phyloP scores from a whole-genome alignment of 2,113 vertebrate genomes.

The Setophaga kirtlandii region DNA sequence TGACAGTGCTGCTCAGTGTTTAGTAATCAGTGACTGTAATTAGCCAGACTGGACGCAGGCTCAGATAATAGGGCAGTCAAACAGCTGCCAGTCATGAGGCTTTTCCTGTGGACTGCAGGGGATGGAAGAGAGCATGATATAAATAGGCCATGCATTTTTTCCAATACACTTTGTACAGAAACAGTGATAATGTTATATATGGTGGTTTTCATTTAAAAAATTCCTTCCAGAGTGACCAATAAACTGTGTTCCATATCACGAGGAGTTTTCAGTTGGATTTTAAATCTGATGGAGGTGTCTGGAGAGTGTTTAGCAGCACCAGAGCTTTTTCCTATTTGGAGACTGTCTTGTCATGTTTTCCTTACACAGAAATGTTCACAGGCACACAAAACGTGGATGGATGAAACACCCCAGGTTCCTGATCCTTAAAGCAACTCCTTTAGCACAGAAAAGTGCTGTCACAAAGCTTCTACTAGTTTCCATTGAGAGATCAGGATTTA shows the following conservation, averaged over 20 bases:
- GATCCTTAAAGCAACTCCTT: background rate
- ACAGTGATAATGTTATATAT: background rate
- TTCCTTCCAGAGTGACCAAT: background rate
- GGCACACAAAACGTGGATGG: background rate
- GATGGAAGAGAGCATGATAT: background rate
- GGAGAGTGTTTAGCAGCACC: background rate
- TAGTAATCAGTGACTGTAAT: conserved; percentile 91
- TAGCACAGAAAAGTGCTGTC: background rate
- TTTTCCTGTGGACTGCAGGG: conserved; percentile 58
- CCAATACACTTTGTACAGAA: background rate
- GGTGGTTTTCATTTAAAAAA: background rate
- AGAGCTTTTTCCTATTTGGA: background rate
- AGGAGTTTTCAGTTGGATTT: background rate
- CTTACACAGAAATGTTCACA: background rate
- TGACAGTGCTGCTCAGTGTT: conserved; percentile 80
- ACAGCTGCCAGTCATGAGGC: conserved; percentile 85
- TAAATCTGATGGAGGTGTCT: background rate
- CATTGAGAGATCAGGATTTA: background rate
- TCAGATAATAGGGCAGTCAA: conserved; percentile 82
- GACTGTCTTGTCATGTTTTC: background rate
- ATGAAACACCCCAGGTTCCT: fast-evolving
- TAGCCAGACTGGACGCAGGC: conserved; percentile 81
- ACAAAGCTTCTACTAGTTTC: background rate
- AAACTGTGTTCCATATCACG: background rate
- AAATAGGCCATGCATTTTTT: background rate